Percentiles rank a stretch among this genome's conserved stretches.
phyloP scores from a whole-genome alignment of 2,888 invertebrate genomes.

The Polylopha cassiicola region DNA sequence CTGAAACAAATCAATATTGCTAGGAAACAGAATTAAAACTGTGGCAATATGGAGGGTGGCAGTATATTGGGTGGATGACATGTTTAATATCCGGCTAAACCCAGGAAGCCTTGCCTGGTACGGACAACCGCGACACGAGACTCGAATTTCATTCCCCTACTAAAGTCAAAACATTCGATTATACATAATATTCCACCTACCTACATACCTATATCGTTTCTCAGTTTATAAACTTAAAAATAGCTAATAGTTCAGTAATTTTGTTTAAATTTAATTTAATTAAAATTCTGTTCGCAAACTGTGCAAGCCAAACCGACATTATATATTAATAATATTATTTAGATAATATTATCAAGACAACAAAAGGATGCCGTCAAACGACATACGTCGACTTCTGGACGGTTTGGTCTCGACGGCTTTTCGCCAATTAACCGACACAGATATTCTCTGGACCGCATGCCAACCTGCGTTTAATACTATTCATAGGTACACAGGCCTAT shows the following conservation, averaged over 20 bases:
- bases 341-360: conserved; percentile 23
- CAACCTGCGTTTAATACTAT: conserved; percentile 46
- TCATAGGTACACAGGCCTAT: conserved; percentile 40
- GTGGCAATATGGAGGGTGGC: conserved; percentile 49
- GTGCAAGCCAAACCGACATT: no score
- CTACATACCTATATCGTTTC: no score
- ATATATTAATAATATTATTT: no score
- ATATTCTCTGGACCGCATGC: conserved; percentile 57
- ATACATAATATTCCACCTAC: no score
- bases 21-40: conserved; percentile 60
- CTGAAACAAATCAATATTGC: conserved; percentile 58
- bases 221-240: no score
- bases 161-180: conserved; percentile 19
- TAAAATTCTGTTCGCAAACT: no score
- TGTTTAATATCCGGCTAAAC: conserved; percentile 63
- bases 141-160: conserved; percentile 30
- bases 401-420: conserved; percentile 58
- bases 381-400: conserved; percentile 58
- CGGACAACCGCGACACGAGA: conserved; percentile 29
- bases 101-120: conserved; percentile 47
- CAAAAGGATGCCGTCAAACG: conserved; percentile 65
- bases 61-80: conserved; percentile 32
- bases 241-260: no score
- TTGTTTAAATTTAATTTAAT: no score
- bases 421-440: conserved; percentile 72